Base-by-base conservation (phyloP, 2,888 invertebrate genomes). In the Cenopis cana region DNA sequence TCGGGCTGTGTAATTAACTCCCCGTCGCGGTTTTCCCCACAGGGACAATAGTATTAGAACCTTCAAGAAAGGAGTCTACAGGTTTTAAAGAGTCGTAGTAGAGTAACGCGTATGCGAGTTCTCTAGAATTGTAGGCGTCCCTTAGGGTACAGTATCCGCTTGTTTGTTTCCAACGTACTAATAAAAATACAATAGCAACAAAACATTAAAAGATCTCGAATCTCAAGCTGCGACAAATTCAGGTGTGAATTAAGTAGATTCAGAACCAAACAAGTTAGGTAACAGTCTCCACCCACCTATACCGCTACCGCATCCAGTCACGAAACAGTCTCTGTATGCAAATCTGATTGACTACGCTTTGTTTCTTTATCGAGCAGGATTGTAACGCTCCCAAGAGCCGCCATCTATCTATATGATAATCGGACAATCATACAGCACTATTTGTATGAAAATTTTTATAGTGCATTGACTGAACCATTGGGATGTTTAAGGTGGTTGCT, bases 331-430 rank as follows among this genome's bases (percentile, higher is more conserved):
- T 70, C 64, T 65, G 57, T 70, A 70, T 70, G 70, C 54, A 70
- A 70, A 70, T 70, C 70, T 70, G 70, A 70, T 70, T 70, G 70
- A 70, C 57, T 66, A 66, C 59, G 65, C 70, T 70, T 70, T 70
- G 65, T 70, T 70, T 70, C 65, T 66, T 70, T 70, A 70, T 70
- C 59, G 64, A 20, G 60, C 38, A 41, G 70, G 65, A 66, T 70
- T 65, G 65, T 66, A 60, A 65, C 41, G 59, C 54, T 65, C 70
- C 65, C 70, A 46, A 46, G 65, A 65, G 70, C 70, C 68, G 56
- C 69, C 61, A 77, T 80, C 79, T 78, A 86, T 87, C 83, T 86
- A 82, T 88, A 88, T 86, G 86, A 82, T 87, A 88, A 87, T 85
- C 76, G 77, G 77, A 82, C 84, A 84, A 85, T 86, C 84, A 81